Evolutionary conservation across 2,888 invertebrate species (phyloP).

Genomic region (Morinoia aosen): DNA sequence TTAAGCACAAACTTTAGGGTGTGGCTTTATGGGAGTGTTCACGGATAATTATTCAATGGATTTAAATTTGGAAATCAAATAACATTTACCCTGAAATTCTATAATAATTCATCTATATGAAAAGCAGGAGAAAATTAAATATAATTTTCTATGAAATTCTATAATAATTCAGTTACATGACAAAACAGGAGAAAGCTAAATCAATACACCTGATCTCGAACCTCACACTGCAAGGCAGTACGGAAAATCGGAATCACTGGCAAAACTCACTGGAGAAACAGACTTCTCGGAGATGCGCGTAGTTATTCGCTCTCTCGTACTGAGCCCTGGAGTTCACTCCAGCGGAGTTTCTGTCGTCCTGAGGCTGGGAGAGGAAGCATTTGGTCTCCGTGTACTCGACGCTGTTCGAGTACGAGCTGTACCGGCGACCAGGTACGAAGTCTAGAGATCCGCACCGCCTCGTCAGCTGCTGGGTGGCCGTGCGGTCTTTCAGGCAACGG

Average conservation of each 20-base stretch:
- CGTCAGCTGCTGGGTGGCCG: constrained; percentile 53
- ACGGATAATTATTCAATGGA: too few species aligned
- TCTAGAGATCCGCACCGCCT: constrained; percentile 59
- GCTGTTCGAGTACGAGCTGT: constrained; percentile 58
- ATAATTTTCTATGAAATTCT: too few species aligned
- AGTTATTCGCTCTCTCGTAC: constrained; percentile 41
- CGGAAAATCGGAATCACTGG: neutral
- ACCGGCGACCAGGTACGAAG: constrained; percentile 59
- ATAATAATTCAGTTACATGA: too few species aligned
- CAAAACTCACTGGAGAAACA: constrained; percentile 60
- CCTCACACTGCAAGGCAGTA: too few species aligned
- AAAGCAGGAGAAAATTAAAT: too few species aligned
- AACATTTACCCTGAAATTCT: too few species aligned
- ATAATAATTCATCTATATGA: too few species aligned
- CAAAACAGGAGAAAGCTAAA: too few species aligned
- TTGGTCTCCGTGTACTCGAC: constrained; percentile 61
- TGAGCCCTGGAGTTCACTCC: constrained; percentile 20
- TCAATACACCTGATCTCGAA: too few species aligned
- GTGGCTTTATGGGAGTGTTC: too few species aligned
- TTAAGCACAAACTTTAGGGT: too few species aligned
- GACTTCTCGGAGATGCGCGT: constrained; percentile 61
- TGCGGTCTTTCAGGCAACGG: constrained; percentile 62
- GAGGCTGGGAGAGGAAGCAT: constrained; percentile 60
- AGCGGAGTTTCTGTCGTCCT: constrained; percentile 41
- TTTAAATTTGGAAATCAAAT: too few species aligned